Evolutionary conservation across 2,797 vertebrate species (phyloP).

Genomic region (Sebastiscus albofasciatus): DNA sequence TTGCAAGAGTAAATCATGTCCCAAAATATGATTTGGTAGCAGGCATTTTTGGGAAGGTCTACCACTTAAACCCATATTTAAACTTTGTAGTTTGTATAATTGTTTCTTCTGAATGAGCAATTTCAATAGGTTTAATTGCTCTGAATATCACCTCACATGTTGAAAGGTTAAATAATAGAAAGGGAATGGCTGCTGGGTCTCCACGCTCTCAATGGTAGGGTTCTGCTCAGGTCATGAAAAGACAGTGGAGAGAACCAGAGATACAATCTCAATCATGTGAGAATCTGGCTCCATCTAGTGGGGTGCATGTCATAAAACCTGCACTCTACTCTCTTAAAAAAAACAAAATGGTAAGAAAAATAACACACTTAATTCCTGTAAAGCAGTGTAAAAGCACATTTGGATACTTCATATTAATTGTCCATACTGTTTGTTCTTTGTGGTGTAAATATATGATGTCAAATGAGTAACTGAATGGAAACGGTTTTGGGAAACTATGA

Average conservation of each 20-base stretch:
- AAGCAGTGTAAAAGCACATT: background rate
- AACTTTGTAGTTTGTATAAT: background rate
- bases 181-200: background rate
- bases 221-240: background rate
- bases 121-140: background rate
- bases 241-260: accelerated
- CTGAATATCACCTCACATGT: background rate
- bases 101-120: background rate
- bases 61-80: background rate
- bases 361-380: background rate
- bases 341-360: background rate
- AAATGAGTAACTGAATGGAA: background rate
- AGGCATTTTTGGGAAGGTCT: background rate
- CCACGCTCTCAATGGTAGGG: no score
- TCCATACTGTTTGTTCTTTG: accelerated
- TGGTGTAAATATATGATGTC: background rate
- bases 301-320: background rate
- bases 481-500: background rate
- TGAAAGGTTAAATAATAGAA: background rate
- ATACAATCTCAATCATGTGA: background rate
- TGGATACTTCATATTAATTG: background rate
- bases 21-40: background rate
- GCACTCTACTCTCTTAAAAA: background rate
- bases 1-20: background rate
- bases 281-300: slow-evolving; percentile 63